These are phyloP conservation scores for Ictalurus punctatus DNA, from an alignment of 2,113 vertebrate species.

Conservation along the genomic window DNA sequence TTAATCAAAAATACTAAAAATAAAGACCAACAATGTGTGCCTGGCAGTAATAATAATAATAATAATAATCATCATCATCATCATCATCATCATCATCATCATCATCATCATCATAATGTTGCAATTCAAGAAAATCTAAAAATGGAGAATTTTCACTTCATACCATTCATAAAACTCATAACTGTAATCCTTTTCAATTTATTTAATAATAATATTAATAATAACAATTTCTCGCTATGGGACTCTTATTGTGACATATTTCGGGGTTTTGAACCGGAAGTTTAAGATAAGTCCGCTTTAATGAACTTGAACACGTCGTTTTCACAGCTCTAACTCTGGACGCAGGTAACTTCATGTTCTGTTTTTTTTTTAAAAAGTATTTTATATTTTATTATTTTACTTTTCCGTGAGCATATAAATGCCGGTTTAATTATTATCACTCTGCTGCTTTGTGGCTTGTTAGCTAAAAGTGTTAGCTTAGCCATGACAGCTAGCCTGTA, in stretches of 20 bases:
- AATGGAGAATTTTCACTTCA: neutral
- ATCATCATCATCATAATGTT: too few species aligned
- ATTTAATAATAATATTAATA: neutral
- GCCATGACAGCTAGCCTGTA: neutral
- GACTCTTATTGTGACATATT: slow-evolving; percentile 30
- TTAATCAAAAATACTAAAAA: neutral
- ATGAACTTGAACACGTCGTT: neutral
- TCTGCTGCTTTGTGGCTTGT: neutral
- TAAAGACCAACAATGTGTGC: neutral
- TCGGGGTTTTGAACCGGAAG: slow-evolving; percentile 27
- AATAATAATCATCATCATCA: neutral
- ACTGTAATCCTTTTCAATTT: neutral
- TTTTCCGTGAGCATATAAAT: neutral
- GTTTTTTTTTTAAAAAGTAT: neutral
- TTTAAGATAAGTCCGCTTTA: neutral
- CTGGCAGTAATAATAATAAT: neutral
- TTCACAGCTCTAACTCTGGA: neutral
- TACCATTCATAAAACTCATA: neutral
- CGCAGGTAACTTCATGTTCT: neutral
- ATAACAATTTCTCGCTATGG: neutral
- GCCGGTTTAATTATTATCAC: neutral
- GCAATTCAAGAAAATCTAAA: too few species aligned
- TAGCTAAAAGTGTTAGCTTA: neutral
- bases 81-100: too few species aligned
- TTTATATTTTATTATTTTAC: neutral